These are phyloP conservation scores for Muscidifurax raptorellus DNA, from an alignment of 1,140 invertebrate species.

Conservation along the genomic window DNA sequence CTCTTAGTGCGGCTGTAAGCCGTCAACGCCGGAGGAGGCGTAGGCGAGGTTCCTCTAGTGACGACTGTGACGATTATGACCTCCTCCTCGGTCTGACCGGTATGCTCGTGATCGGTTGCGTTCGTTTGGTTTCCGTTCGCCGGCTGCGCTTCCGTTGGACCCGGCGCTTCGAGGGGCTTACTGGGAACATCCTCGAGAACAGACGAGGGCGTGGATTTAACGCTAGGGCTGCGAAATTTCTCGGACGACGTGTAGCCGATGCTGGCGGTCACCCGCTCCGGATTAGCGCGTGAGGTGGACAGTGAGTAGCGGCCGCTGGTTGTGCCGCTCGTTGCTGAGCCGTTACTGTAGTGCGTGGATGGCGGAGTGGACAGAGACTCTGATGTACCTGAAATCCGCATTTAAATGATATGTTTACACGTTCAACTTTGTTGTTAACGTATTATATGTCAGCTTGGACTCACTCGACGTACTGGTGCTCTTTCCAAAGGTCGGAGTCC, in stretches of 20 bases:
- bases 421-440: too few relatives aligned
- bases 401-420: too few relatives aligned
- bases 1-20: slow-evolving; percentile 79
- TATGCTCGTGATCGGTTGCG: not conserved
- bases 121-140: not conserved
- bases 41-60: slow-evolving; percentile 85
- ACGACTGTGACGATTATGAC: slow-evolving; percentile 78
- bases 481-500: slow-evolving; percentile 63
- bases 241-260: slow-evolving; percentile 56
- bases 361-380: slow-evolving; percentile 5
- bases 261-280: slow-evolving; percentile 54
- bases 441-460: slow-evolving; percentile 36
- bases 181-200: not conserved
- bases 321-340: slow-evolving; percentile 4
- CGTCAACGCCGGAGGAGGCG: slow-evolving; percentile 81
- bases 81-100: slow-evolving; percentile 54
- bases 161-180: not conserved
- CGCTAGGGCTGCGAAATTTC: slow-evolving; percentile 45
- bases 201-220: not conserved
- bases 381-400: slow-evolving; percentile 1
- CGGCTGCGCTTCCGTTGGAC: not conserved
- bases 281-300: slow-evolving; percentile 52
- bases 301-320: slow-evolving; percentile 51
- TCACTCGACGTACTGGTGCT: slow-evolving; percentile 60
- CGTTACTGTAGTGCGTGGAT: slow-evolving; percentile 10